Conservation (phyloP, 92 coral and sea anemone species). For the Epizoanthus rinbou region DNA sequence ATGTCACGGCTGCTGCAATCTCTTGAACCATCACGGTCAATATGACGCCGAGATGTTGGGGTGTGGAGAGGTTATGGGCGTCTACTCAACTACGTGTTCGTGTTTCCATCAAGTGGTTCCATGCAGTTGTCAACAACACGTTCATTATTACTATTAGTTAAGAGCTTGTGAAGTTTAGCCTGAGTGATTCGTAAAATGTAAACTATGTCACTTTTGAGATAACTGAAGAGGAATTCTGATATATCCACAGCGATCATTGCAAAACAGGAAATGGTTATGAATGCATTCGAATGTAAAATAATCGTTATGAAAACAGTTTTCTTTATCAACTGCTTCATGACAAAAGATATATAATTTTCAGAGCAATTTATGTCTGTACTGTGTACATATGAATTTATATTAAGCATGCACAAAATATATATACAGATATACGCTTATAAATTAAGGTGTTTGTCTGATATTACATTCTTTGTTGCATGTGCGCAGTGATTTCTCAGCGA, state of each 20-base stretch:
- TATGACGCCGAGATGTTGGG: not conserved
- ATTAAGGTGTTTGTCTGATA: not conserved
- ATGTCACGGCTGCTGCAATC: not conserved
- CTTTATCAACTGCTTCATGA: not conserved
- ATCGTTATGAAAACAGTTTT: too few species aligned
- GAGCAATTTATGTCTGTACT: not conserved
- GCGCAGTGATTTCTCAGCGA: not conserved
- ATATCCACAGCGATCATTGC: too few species aligned
- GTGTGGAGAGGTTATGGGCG: not conserved
- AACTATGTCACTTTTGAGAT: not conserved
- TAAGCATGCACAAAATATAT: conserved; percentile 1
- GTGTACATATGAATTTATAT: conserved; percentile 15
- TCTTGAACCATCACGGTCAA: not conserved
- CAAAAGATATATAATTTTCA: not conserved
- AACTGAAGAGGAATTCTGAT: not conserved
- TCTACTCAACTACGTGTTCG: not conserved
- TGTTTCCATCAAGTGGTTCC: conserved; percentile 19
- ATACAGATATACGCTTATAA: not conserved
- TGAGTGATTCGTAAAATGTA: not conserved
- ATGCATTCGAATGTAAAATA: too few species aligned
- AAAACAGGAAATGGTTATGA: too few species aligned
- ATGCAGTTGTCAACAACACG: not conserved
- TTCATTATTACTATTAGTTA: not conserved
- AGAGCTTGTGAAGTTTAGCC: not conserved
- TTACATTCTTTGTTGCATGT: not conserved